Evolutionary conservation across 1,140 invertebrate species (phyloP).

Genomic region (Leptinotarsa texana): DNA sequence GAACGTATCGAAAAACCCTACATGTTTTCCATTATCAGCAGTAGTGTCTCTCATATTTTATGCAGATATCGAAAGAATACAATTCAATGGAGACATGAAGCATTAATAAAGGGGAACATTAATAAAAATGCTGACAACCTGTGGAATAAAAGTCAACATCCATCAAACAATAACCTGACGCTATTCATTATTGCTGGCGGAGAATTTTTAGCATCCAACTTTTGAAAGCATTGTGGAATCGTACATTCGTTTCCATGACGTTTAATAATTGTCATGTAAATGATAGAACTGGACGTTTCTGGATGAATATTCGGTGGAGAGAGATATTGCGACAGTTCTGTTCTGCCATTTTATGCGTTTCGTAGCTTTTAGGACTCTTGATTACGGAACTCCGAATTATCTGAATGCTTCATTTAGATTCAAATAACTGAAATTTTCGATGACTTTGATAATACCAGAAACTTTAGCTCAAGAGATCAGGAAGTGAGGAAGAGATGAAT

Average conservation of each 20-base stretch:
- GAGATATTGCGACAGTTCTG: background rate
- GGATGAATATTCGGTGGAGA: background rate
- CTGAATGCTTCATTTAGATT: background rate
- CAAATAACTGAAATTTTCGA: too few relatives aligned
- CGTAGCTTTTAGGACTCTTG: background rate
- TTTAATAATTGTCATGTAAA: conserved; percentile 7
- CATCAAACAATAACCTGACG: conserved; percentile 34
- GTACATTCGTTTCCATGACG: background rate
- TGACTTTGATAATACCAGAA: too few relatives aligned
- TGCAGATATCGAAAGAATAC: conserved; percentile 5
- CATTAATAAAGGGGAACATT: conserved; percentile 15
- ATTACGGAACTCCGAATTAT: background rate
- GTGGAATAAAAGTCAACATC: conserved; percentile 38
- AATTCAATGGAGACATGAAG: conserved; percentile 23
- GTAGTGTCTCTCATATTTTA: background rate
- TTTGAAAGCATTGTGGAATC: conserved; percentile 3
- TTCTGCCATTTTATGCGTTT: background rate
- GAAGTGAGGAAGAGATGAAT: too few relatives aligned
- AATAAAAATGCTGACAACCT: conserved; percentile 33
- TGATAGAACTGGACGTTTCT: background rate
- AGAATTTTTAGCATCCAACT: background rate
- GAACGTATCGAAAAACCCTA: too few relatives aligned
- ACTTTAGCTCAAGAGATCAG: too few relatives aligned
- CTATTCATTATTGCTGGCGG: conserved; percentile 6
- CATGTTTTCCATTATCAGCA: conserved; percentile 13